Percentiles rank a stretch among this genome's conserved stretches.
Conservation (phyloP, 2,888 invertebrate genomes). For the Taphrorychus bicolor region DNA sequence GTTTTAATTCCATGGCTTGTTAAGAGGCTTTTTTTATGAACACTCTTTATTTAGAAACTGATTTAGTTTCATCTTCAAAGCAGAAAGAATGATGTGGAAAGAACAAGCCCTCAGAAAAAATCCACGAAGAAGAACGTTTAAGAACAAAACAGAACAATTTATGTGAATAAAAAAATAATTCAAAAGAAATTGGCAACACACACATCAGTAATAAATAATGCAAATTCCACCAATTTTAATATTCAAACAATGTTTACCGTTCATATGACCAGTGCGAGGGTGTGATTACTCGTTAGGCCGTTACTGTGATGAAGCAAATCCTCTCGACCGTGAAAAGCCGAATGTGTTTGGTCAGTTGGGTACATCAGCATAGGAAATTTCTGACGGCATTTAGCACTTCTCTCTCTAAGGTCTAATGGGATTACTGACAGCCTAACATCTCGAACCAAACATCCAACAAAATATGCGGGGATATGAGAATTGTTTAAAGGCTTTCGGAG, state of each 20-base stretch:
- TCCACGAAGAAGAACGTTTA: no score
- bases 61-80: no score
- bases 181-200: neutral
- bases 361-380: constrained; percentile 43
- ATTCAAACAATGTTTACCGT: constrained; percentile 46
- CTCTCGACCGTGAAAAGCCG: constrained; percentile 49
- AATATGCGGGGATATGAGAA: neutral
- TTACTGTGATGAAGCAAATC: constrained; percentile 52
- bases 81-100: no score
- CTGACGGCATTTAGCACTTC: constrained; percentile 42
- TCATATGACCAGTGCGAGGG: constrained; percentile 30
- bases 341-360: constrained; percentile 47
- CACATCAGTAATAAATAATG: neutral
- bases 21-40: no score
- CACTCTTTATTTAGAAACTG: no score
- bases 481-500: neutral
- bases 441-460: constrained; percentile 16
- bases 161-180: no score
- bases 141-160: no score
- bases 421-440: constrained; percentile 40
- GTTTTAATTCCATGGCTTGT: no score
- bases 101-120: no score
- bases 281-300: constrained; percentile 56
- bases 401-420: constrained; percentile 31
- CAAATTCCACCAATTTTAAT: constrained; percentile 37